Evolutionary conservation across 2,113 vertebrate genomes (phyloP), one percentile per base, ranked within the genome.

Genomic region (Connochaetes taurinus): DNA sequence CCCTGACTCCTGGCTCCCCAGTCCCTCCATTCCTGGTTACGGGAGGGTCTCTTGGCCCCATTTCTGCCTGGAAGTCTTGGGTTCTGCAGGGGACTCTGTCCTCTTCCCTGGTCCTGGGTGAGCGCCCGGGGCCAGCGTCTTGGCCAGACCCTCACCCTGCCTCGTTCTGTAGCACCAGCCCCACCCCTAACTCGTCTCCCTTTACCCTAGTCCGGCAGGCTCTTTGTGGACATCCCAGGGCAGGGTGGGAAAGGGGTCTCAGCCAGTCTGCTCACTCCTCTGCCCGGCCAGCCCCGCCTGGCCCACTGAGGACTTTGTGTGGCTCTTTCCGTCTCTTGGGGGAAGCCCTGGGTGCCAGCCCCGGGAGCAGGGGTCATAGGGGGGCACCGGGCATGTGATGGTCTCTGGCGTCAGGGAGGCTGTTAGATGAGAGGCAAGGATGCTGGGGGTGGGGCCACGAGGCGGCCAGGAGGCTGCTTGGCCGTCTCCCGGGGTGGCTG

Each of bases 311-410:
- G 40, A 50, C 40, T 12, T 19, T 58, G 31, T 14, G 23, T 33
- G n/a, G 33, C 27, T 13, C 25, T 40, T 11, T 4, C 14, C 1
- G 0, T 40, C 29, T 58, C 19, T 36, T 6, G 6, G 47, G 23
- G 29, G 15, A 62, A 55, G 36, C 71, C 16, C 6, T 25, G 2
- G 5, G 25, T 43, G 80, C 36, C 7, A 23, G 21, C 33, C 33
- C 36, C 0, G 0, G 21, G 0, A 1, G 11, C 17, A 9, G 31
- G 3, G 1, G 3, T 6, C 21, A 25, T 6, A 23, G 9, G 0
- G 40, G 74, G 55, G 19, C 17, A 11, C 7, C 3, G 7, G 57
- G 27, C 58, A 21, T 19, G 8, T 55, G 25, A 67, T 7, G 31
- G 27, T 36, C 40, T 60, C 55, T 31, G 19, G 3, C 0, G 1